These are phyloP conservation scores for Beris morrisii DNA, from an alignment of 2,888 invertebrate species.

Conservation along the genomic window DNA sequence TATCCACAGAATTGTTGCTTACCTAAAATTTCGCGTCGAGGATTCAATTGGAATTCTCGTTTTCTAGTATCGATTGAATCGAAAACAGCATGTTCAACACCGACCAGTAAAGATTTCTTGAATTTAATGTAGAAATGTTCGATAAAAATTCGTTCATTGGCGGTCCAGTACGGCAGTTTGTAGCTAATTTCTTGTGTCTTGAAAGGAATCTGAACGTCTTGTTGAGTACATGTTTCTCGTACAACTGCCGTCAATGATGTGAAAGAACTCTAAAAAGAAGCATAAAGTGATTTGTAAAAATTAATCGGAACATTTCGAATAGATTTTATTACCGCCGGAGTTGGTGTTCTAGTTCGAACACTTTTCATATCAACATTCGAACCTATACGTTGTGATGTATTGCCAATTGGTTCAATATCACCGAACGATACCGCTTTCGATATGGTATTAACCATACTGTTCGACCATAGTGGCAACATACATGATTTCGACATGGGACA, in stretches of 20 bases:
- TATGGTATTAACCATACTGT: conserved; percentile 8
- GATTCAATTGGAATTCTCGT: conserved; percentile 47
- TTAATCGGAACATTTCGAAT: not conserved
- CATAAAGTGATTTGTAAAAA: not conserved
- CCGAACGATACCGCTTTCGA: conserved; percentile 48
- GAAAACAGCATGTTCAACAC: conserved; percentile 50
- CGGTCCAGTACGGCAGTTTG: conserved; percentile 20
- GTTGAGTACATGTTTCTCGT: conserved; percentile 37
- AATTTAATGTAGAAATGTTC: conserved; percentile 53
- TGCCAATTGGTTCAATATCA: conserved; percentile 49
- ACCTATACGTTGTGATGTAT: conserved; percentile 48
- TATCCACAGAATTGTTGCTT: conserved; percentile 11
- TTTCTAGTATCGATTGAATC: conserved; percentile 50
- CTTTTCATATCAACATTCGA: conserved; percentile 45
- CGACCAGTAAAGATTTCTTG: conserved; percentile 49
- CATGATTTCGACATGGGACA: conserved; percentile 11
- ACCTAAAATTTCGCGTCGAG: conserved; percentile 48
- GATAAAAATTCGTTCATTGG: conserved; percentile 48
- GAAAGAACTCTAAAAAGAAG: conserved; percentile 46
- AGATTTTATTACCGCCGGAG: conserved; percentile 46
- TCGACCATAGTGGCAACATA: conserved; percentile 20
- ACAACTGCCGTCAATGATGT: conserved; percentile 49
- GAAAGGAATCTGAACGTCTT: conserved; percentile 43
- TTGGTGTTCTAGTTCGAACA: conserved; percentile 47
- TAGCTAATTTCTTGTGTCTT: conserved; percentile 37